phyloP scores from a whole-genome alignment of 1,140 invertebrate genomes.

The Dreissena rostriformis region DNA sequence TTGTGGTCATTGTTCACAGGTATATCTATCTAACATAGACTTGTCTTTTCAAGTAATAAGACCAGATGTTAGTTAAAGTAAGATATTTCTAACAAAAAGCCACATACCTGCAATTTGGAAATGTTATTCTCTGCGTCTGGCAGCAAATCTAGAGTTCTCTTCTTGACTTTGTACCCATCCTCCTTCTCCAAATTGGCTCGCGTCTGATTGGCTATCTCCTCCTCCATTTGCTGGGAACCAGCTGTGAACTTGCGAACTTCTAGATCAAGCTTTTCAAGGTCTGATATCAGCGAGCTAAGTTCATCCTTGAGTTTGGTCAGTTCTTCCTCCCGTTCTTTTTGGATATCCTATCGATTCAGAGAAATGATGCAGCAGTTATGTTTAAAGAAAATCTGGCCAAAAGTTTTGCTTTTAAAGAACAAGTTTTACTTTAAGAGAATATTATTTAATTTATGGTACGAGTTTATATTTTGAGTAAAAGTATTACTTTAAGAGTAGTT shows the following conservation, averaged over 20 bases:
- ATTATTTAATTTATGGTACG: no score
- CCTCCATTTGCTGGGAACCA: conserved; percentile 77
- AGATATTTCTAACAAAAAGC: conserved; percentile 1
- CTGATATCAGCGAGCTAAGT: conserved; percentile 70
- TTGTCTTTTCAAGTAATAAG: no score
- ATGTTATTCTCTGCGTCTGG: conserved; percentile 86
- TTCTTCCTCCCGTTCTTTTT: conserved; percentile 78
- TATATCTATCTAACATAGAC: no score
- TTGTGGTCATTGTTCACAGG: no score
- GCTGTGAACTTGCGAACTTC: conserved; percentile 75
- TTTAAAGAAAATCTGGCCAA: no score
- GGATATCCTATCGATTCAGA: conserved; percentile 71
- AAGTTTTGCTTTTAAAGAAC: no score
- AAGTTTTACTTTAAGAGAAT: no score
- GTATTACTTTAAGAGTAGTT: no score
- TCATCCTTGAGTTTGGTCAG: conserved; percentile 73
- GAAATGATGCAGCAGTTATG: no score
- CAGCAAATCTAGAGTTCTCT: conserved; percentile 85
- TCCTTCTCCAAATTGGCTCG: conserved; percentile 74
- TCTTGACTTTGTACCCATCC: conserved; percentile 81
- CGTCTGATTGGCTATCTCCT: conserved; percentile 64
- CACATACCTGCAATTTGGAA: conserved; percentile 82
- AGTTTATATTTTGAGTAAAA: no score
- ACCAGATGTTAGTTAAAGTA: no score
- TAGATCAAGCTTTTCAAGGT: conserved; percentile 72